Evolutionary conservation across 2,113 vertebrate genomes (phyloP).

Genomic region (Ailurus styani): DNA sequence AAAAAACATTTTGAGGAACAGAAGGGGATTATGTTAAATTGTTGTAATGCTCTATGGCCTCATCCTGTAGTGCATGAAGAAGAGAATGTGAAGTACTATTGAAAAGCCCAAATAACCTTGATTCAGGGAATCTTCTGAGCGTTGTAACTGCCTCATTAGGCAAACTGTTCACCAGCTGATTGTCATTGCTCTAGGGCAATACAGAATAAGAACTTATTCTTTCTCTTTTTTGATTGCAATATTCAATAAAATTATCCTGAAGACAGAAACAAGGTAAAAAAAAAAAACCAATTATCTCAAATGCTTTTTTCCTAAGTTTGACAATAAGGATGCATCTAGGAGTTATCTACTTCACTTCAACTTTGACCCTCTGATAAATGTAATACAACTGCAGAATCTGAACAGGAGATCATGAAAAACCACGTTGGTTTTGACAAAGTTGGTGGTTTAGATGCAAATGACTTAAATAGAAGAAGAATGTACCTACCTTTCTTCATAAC

Average conservation of each 20-base stretch:
- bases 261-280: not conserved
- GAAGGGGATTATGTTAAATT: not conserved
- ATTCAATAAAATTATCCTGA: not conserved
- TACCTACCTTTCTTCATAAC: not conserved
- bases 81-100: not conserved
- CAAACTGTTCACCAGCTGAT: not conserved
- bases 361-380: not conserved
- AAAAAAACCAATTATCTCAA: not conserved
- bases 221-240: not conserved
- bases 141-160: not conserved
- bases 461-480: not conserved
- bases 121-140: not conserved
- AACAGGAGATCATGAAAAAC: not conserved
- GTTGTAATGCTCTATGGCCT: not conserved
- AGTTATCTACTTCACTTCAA: slow-evolving; percentile 4
- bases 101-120: not conserved
- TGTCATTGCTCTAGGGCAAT: slow-evolving; percentile 6
- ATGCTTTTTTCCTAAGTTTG: slow-evolving; percentile 4
- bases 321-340: not conserved
- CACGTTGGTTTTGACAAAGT: not conserved
- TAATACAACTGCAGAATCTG: not conserved
- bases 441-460: not conserved
- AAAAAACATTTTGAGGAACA: not conserved
- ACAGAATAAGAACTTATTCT: not conserved
- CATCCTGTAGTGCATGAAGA: not conserved